Evolutionary conservation across 2,113 vertebrate genomes (phyloP).

Genomic region (Myrmophylax atrothorax): DNA sequence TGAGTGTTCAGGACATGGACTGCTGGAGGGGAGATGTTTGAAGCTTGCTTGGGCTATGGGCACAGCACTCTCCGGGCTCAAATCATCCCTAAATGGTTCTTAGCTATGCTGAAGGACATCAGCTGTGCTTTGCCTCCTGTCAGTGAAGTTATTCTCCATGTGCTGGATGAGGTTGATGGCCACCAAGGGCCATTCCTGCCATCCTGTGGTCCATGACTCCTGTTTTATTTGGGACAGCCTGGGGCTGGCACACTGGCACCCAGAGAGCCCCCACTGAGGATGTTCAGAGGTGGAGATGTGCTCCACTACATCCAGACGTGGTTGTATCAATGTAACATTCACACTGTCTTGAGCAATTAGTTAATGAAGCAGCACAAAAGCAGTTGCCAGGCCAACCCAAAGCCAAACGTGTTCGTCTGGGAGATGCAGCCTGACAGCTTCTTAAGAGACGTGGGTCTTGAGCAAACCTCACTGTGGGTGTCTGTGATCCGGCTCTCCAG

Average conservation of each 20-base stretch:
- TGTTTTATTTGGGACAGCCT: background rate
- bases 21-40: background rate
- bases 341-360: slow-evolving; percentile 13
- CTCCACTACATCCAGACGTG: accelerated
- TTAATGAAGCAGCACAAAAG: slow-evolving; percentile 32
- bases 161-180: background rate
- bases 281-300: background rate
- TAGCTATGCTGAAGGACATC: background rate
- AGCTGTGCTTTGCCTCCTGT: background rate
- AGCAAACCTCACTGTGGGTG: background rate
- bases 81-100: background rate
- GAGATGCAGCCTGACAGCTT: slow-evolving; percentile 35
- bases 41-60: background rate
- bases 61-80: background rate
- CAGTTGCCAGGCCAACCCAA: slow-evolving; percentile 46
- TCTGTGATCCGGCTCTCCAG: background rate
- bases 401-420: background rate
- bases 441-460: background rate
- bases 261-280: background rate
- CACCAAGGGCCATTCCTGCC: background rate
- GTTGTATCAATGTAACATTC: background rate
- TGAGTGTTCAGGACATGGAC: background rate
- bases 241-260: background rate
- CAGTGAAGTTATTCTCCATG: accelerated
- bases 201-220: background rate